A percentile compares a stretch with the other conserved stretches of the same genome.
These are phyloP conservation scores for Phalloptychus januarius DNA, from an alignment of 2,797 vertebrate genomes.

Conservation along the genomic window DNA sequence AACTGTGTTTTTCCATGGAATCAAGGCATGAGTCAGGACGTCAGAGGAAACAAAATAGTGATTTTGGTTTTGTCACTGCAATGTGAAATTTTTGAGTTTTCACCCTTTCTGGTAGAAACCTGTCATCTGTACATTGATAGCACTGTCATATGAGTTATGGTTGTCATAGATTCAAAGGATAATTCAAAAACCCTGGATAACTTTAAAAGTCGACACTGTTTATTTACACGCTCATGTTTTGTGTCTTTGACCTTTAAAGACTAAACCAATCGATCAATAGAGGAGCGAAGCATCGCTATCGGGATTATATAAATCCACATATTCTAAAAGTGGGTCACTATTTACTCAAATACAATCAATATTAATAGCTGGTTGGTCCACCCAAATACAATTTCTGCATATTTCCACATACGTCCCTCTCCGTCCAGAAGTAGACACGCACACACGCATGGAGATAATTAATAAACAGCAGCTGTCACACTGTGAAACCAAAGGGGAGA, in stretches of 20 bases:
- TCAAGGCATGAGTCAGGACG: constrained; percentile 12
- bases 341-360: constrained; percentile 82
- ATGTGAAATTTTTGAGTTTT: background rate
- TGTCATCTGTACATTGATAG: constrained; percentile 27
- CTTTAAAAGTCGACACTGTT: constrained; percentile 62
- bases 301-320: constrained; percentile 84
- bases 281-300: constrained; percentile 72
- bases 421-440: constrained; percentile 26
- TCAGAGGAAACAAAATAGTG: constrained; percentile 46
- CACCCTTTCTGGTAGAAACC: constrained; percentile 13
- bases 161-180: constrained; percentile 55
- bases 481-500: constrained; percentile 25
- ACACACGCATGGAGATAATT: constrained; percentile 29
- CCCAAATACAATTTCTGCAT: constrained; percentile 82
- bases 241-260: constrained; percentile 86
- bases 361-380: constrained; percentile 82
- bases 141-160: constrained; percentile 28
- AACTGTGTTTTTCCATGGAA: constrained; percentile 46
- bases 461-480: constrained; percentile 38
- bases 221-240: constrained; percentile 84
- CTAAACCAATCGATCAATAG: constrained; percentile 82
- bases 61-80: constrained; percentile 42
- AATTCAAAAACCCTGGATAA: constrained; percentile 50
- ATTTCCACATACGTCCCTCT: constrained; percentile 62
- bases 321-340: constrained; percentile 84